Evolutionary conservation across 2,113 vertebrate species (phyloP).

Genomic region (Crotalus tigris): DNA sequence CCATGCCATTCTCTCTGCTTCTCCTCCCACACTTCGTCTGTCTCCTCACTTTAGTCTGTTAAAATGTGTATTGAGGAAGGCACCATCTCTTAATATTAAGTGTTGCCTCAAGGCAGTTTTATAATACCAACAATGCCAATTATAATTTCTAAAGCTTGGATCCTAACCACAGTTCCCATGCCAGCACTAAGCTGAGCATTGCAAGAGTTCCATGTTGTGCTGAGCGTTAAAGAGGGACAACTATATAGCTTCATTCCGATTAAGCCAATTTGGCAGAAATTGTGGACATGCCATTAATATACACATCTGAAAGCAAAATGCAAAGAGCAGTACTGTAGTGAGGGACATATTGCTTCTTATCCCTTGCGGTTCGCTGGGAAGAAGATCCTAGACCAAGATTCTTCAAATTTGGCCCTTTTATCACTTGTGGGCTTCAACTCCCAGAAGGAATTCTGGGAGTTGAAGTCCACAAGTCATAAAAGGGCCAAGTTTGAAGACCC

Average conservation of each 20-base stretch:
- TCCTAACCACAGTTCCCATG: slow-evolving; percentile 3
- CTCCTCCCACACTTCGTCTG: slow-evolving; percentile 3
- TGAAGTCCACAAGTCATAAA: too few species aligned
- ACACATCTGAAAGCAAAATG: not conserved
- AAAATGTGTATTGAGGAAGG: slow-evolving; percentile 6
- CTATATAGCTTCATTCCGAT: not conserved
- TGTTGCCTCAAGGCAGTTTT: slow-evolving; percentile 6
- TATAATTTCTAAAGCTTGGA: slow-evolving; percentile 11
- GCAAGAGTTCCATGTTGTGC: not conserved
- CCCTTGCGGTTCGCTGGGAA: not conserved
- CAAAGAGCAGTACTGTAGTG: not conserved
- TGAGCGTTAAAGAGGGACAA: not conserved
- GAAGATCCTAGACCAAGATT: not conserved
- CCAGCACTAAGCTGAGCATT: not conserved
- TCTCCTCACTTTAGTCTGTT: not conserved
- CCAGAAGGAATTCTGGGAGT: too few species aligned
- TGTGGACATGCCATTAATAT: not conserved
- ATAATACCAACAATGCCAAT: slow-evolving; percentile 12
- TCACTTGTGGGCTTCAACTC: too few species aligned
- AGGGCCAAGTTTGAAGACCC: too few species aligned
- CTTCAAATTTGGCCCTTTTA: too few species aligned
- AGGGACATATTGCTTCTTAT: not conserved
- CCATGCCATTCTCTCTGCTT: not conserved
- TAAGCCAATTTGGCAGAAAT: not conserved
- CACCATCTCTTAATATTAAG: slow-evolving; percentile 22